Evolutionary conservation across 2,797 vertebrate genomes (phyloP), one percentile per base, ranked within the genome.

Genomic region (Mus spretus): DNA sequence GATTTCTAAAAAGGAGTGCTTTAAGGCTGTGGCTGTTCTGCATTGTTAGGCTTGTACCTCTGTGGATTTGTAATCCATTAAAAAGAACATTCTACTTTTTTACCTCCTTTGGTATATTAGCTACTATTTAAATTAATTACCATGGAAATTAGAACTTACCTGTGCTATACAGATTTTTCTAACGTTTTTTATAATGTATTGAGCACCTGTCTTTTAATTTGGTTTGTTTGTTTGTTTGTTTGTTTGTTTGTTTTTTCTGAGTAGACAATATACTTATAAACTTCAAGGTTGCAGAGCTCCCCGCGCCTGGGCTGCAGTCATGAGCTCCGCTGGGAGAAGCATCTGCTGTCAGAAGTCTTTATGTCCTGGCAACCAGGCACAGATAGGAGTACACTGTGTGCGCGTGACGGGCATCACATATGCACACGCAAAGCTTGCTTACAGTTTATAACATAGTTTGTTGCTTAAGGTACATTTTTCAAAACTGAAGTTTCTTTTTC

Each of bases 1-100:
- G 57, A 87, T 88, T 97, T 96, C 91, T 91, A 77, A 83, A 82
- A 93, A 26, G 67, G 53, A n/a, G 9, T 88, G 74, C 72, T 91
- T 85, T 67, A 85, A 72, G 50, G 67, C 50, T 20, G 1, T 95
- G 34, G 86, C 28, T 90, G 82, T 88, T 94, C 57, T 90, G 6
- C 12, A 53, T 77, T 70, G 40, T 77, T 80, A 40, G 20, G 47
- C 40, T 85, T 75, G 37, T 84, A 14, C 81, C 13, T 89, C 67
- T 72, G 8, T 92, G 83, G 77, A 91, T 57, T 88, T 90, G 59
- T 74, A 79, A 55, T 55, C 47, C 37, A 53, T 81, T 70, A 77
- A 92, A 80, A 95, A 87, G 28, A 85, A 86, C 17, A 10, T 37
- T 2, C 20, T 87, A 87, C 91, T 83, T 50, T 26, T 90, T 94